Conservation (phyloP, 2,797 vertebrate genomes). For the Scleropages formosus region DNA sequence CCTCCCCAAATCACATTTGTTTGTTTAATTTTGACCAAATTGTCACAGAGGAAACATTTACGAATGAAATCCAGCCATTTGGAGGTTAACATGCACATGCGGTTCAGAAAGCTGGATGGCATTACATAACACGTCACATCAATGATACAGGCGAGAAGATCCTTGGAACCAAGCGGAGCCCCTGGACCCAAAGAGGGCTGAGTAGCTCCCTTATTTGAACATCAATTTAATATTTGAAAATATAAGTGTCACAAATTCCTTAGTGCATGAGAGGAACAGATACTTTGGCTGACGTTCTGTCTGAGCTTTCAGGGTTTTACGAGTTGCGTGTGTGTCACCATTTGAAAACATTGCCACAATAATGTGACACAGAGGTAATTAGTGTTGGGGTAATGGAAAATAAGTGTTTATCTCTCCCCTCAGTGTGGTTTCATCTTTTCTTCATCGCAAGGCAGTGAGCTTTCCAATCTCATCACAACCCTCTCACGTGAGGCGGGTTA, state of each 20-base stretch:
- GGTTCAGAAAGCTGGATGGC: neutral
- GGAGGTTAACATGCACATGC: neutral
- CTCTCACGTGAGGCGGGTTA: neutral
- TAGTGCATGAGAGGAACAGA: neutral
- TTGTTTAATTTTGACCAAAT: neutral
- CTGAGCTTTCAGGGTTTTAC: neutral
- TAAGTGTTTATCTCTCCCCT: neutral
- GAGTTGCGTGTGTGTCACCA: neutral
- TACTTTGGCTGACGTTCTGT: neutral
- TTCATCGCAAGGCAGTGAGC: neutral
- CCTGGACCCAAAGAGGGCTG: neutral
- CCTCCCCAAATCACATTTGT: neutral
- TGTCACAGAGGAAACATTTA: neutral
- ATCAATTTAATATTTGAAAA: neutral
- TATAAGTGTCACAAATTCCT: neutral
- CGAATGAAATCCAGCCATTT: neutral
- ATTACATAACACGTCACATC: neutral
- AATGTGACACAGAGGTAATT: constrained; percentile 7
- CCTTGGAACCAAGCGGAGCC: neutral
- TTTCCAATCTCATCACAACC: neutral
- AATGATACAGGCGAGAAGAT: neutral
- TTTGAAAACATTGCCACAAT: neutral
- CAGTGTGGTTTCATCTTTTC: neutral
- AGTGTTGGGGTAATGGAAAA: neutral
- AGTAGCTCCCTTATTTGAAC: constrained; percentile 8